phyloP scores from a whole-genome alignment of 2,888 invertebrate species.

The Urechis unicinctus region DNA sequence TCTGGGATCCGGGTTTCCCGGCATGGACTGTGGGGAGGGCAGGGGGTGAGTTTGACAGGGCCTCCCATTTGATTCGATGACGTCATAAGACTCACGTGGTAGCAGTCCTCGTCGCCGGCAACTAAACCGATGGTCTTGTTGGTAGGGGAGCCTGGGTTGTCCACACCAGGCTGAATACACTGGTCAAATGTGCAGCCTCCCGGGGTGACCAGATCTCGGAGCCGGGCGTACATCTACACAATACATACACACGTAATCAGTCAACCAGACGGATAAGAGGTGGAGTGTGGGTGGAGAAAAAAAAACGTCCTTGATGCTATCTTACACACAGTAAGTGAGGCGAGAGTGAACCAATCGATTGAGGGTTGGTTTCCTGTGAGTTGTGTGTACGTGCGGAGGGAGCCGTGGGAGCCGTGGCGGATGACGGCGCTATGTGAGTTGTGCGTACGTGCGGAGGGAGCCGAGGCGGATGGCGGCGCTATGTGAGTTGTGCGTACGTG shows the following conservation, averaged over 20 bases:
- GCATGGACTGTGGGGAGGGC: background rate
- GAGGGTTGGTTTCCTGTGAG: no score
- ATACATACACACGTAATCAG: background rate
- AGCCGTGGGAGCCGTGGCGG: no score
- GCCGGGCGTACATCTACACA: constrained; percentile 20
- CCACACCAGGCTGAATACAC: constrained; percentile 29
- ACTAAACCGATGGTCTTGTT: constrained; percentile 25
- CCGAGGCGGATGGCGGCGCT: no score
- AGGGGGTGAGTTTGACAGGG: background rate
- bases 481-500: no score
- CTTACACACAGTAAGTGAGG: no score
- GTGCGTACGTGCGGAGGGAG: no score
- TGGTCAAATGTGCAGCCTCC: constrained; percentile 23
- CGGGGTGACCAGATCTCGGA: constrained; percentile 20
- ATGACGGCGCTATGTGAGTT: no score
- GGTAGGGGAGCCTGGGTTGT: constrained; percentile 24
- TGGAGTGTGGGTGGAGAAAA: no score
- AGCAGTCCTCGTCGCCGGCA: constrained; percentile 28
- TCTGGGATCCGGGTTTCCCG: no score
- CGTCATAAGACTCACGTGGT: constrained; percentile 20
- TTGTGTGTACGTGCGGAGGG: no score
- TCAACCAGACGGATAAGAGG: background rate
- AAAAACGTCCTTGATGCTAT: no score
- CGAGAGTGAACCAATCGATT: no score
- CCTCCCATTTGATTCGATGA: background rate